A percentile compares a stretch with the other conserved stretches of the same genome.
phyloP scores from a whole-genome alignment of 2,888 invertebrate species.

The Idaea aversata region DNA sequence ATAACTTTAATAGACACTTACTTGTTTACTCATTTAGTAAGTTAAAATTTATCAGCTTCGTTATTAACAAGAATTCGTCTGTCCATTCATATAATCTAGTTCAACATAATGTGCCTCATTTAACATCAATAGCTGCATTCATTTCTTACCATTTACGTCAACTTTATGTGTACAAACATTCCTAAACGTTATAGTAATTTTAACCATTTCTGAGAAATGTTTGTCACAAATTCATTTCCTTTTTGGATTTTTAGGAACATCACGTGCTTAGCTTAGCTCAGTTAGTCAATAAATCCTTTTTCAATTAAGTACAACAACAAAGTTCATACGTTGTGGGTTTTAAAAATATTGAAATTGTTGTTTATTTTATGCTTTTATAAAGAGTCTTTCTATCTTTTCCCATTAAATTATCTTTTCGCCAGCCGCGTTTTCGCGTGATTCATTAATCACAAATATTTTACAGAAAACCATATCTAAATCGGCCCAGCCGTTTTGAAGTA shows the following conservation, averaged over 20 bases:
- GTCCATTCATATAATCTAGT: not conserved
- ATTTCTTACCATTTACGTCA: not conserved
- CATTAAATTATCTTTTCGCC: no score
- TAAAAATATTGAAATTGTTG: no score
- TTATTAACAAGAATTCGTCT: not conserved
- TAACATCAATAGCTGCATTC: not conserved
- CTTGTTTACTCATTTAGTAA: not conserved
- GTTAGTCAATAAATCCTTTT: not conserved
- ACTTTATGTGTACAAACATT: not conserved
- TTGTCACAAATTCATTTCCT: not conserved
- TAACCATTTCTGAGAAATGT: not conserved
- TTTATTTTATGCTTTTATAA: no score
- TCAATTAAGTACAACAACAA: no score
- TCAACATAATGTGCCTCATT: not conserved
- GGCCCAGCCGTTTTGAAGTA: no score
- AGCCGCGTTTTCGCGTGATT: no score
- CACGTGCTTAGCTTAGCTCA: not conserved
- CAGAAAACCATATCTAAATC: no score
- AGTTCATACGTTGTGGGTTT: no score
- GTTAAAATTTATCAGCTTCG: not conserved
- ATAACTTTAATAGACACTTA: no score
- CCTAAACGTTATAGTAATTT: not conserved
- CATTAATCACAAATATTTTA: no score
- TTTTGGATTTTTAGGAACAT: not conserved
- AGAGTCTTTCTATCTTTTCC: no score